These are phyloP conservation scores for Agelas oroides DNA, from an alignment of 37 sponge, comb jelly and placozoan species.

Conservation along the genomic window DNA sequence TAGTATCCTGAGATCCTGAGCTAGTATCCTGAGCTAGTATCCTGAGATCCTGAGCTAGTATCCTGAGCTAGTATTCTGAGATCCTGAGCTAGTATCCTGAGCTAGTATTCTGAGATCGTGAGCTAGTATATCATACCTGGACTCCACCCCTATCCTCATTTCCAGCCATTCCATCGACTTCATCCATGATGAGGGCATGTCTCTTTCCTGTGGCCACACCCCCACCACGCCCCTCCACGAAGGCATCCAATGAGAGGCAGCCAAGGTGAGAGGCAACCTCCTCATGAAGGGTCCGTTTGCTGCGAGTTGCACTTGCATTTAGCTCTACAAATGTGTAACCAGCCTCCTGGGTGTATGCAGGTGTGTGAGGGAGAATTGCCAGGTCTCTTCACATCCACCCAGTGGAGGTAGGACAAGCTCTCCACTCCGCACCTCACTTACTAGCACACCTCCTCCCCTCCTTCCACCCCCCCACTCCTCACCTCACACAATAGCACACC, in stretches of 20 bases:
- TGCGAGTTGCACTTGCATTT: conserved; percentile 95
- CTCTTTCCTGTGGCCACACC: conserved; percentile 36
- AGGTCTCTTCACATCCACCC: too few relatives aligned
- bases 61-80: too few relatives aligned
- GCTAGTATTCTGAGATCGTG: too few relatives aligned
- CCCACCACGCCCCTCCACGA: conserved; percentile 45
- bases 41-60: too few relatives aligned
- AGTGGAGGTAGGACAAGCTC: too few relatives aligned
- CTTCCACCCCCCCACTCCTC: neutral
- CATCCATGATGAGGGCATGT: conserved; percentile 96
- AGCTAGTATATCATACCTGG: conserved; percentile 26
- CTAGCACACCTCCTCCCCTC: neutral
- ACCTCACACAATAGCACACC: conserved; percentile 89
- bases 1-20: too few relatives aligned
- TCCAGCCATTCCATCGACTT: conserved; percentile 99
- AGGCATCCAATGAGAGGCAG: conserved; percentile 68
- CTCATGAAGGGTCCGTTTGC: conserved; percentile 76
- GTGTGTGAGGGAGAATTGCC: neutral
- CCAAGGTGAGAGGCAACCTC: conserved; percentile 69
- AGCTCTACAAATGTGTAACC: conserved; percentile 86
- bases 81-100: too few relatives aligned
- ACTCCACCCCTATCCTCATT: conserved; percentile 97
- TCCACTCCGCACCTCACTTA: too few relatives aligned
- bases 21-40: too few relatives aligned
- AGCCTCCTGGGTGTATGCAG: conserved; percentile 59